Conservation (phyloP, 1,140 invertebrate genomes). For the Leptestheria dahalacensis region DNA sequence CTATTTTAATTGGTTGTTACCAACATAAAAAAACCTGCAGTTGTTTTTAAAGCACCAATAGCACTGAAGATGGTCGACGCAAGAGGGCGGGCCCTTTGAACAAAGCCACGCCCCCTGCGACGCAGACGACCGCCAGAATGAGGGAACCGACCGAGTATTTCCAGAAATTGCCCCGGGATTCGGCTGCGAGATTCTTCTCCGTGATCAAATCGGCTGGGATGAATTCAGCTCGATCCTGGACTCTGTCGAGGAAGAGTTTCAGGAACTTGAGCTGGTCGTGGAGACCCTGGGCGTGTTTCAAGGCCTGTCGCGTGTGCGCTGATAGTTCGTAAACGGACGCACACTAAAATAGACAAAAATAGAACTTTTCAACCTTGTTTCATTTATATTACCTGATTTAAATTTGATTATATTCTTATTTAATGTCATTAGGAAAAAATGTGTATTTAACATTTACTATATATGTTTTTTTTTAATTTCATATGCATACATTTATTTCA, state of each 20-base stretch:
- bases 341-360: background rate
- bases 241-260: conserved; percentile 19
- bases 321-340: conserved; percentile 18
- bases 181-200: background rate
- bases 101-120: background rate
- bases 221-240: conserved; percentile 11
- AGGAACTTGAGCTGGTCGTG: conserved; percentile 20
- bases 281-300: conserved; percentile 16
- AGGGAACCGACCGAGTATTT: background rate
- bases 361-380: too few species aligned
- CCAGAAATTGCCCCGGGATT: background rate
- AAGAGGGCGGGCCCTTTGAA: background rate
- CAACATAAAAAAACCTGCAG: too few species aligned
- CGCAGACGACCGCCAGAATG: background rate
- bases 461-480: background rate
- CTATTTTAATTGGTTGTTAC: too few species aligned
- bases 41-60: background rate
- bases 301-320: conserved; percentile 13
- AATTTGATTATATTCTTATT: too few species aligned
- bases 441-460: too few species aligned
- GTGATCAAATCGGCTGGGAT: conserved; percentile 14
- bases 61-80: background rate
- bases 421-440: too few species aligned
- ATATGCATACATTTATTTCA: background rate
- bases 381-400: too few species aligned